These are phyloP conservation scores for Saturnia pavonia DNA, from an alignment of 2,888 invertebrate species.

Conservation along the genomic window DNA sequence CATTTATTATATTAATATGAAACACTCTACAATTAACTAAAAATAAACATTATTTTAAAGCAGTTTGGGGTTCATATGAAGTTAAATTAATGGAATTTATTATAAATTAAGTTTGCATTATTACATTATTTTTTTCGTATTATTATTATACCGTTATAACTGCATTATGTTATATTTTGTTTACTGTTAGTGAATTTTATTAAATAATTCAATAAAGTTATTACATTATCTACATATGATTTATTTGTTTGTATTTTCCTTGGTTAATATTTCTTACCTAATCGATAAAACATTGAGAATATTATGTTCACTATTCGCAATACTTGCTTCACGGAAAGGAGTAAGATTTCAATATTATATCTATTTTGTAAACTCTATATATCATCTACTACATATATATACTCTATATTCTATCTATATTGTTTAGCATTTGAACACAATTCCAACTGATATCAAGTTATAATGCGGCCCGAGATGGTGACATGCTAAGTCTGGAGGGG, in stretches of 20 bases:
- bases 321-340: too few species aligned
- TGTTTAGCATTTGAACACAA: too few species aligned
- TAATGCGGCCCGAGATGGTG: too few species aligned
- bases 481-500: too few species aligned
- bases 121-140: constrained; percentile 16
- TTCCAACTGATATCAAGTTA: too few species aligned
- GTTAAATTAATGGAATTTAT: constrained; percentile 1
- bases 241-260: constrained; percentile 18
- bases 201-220: constrained; percentile 53
- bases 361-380: too few species aligned
- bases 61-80: background rate
- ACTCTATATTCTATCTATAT: too few species aligned
- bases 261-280: too few species aligned
- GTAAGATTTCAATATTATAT: too few species aligned
- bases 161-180: constrained; percentile 42
- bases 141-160: constrained; percentile 43
- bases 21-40: background rate
- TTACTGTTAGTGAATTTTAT: constrained; percentile 45
- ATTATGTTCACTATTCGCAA: too few species aligned
- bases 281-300: too few species aligned
- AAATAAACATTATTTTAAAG: background rate
- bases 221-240: constrained; percentile 42
- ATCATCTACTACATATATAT: too few species aligned
- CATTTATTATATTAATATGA: background rate
- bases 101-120: constrained; percentile 5